These are phyloP conservation scores for Aradophagus sp. DNA, from an alignment of 1,140 invertebrate species.

Conservation along the genomic window DNA sequence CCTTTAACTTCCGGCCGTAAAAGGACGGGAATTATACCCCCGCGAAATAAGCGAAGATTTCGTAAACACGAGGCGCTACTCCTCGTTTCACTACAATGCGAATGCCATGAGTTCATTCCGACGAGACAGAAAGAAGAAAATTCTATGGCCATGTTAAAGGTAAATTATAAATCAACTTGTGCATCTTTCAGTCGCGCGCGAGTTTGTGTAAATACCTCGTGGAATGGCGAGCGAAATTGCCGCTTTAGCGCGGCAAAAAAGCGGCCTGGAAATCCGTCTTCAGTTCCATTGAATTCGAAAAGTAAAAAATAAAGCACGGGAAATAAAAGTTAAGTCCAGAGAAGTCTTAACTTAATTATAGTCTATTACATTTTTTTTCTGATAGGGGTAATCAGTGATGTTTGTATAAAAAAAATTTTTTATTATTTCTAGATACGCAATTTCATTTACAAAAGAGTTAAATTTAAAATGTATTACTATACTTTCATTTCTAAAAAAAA, in stretches of 20 bases:
- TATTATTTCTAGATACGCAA: no score
- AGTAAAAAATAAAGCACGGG: slow-evolving; percentile 4
- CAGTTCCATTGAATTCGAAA: slow-evolving; percentile 35
- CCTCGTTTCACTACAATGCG: slow-evolving; percentile 30
- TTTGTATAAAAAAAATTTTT: no score
- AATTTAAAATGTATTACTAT: no score
- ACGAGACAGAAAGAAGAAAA: slow-evolving; percentile 29
- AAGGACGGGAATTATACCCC: slow-evolving; percentile 36
- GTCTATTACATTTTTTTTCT: no score
- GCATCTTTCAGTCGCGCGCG: slow-evolving; percentile 49
- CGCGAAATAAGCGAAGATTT: slow-evolving; percentile 53
- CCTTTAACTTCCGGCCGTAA: slow-evolving; percentile 20
- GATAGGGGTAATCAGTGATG: no score
- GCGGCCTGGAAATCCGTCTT: slow-evolving; percentile 25
- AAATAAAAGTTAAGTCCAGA: no score
- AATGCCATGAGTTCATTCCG: slow-evolving; percentile 41
- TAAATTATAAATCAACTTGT: slow-evolving; percentile 59
- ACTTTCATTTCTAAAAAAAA: no score
- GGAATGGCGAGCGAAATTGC: slow-evolving; percentile 37
- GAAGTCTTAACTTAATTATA: no score
- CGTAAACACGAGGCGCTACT: slow-evolving; percentile 42
- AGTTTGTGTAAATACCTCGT: slow-evolving; percentile 49
- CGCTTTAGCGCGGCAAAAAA: slow-evolving; percentile 31
- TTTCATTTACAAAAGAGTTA: no score
- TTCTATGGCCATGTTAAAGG: slow-evolving; percentile 42